Percentiles rank a stretch among this genome's conserved stretches.
These are phyloP conservation scores for Cetonia aurata DNA, from an alignment of 2,888 invertebrate species.

Conservation along the genomic window DNA sequence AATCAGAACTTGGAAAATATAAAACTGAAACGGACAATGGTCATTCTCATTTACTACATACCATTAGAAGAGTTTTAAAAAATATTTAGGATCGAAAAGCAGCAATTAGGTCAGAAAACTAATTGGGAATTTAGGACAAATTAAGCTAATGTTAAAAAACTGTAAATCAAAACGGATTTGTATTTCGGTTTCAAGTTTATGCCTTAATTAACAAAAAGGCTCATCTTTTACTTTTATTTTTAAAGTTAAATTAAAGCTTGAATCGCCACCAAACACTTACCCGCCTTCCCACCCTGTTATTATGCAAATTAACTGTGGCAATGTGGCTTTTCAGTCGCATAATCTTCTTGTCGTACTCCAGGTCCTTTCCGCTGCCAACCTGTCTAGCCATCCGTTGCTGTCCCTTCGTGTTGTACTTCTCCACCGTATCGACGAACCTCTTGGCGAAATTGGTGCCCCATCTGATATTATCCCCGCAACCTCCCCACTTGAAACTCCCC, in stretches of 20 bases:
- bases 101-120: too few species aligned
- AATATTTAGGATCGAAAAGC: too few species aligned
- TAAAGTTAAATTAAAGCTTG: not conserved
- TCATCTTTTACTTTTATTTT: too few species aligned
- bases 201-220: too few species aligned
- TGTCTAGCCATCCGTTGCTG: slow-evolving; percentile 64
- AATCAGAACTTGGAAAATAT: too few species aligned
- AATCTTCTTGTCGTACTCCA: slow-evolving; percentile 61
- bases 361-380: slow-evolving; percentile 50
- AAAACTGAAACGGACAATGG: too few species aligned
- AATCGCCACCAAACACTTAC: slow-evolving; percentile 64
- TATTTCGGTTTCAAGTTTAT: too few species aligned
- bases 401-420: slow-evolving; percentile 66
- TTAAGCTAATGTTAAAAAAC: too few species aligned
- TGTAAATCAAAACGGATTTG: too few species aligned
- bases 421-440: slow-evolving; percentile 78
- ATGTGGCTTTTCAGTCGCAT: slow-evolving; percentile 69
- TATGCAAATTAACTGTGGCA: slow-evolving; percentile 83
- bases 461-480: slow-evolving; percentile 85
- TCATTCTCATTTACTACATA: too few species aligned
- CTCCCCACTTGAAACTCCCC: slow-evolving; percentile 87
- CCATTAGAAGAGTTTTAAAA: too few species aligned
- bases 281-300: slow-evolving; percentile 82
- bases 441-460: slow-evolving; percentile 81
- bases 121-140: too few species aligned